A percentile compares a stretch with the other conserved stretches of the same genome.
Conservation (phyloP, 2,888 invertebrate genomes). For the Eristalis intricaria region DNA sequence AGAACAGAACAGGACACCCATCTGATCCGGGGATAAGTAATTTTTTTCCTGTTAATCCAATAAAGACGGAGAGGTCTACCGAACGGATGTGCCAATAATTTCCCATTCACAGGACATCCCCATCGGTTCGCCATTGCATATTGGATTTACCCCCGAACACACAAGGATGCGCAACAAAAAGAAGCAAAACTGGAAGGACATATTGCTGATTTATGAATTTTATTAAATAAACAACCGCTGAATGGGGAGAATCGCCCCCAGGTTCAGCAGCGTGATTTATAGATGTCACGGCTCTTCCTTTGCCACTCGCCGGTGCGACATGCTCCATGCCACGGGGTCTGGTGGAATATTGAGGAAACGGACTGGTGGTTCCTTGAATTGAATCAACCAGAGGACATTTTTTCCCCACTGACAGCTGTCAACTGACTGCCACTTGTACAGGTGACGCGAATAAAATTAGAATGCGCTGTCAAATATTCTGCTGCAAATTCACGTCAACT, state of each 20-base stretch:
- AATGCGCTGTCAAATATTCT: background rate
- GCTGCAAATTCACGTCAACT: background rate
- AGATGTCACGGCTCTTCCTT: background rate
- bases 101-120: conserved; percentile 64
- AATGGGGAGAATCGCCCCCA: background rate
- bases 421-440: background rate
- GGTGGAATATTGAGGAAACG: background rate
- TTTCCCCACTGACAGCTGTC: background rate
- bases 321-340: background rate
- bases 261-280: background rate
- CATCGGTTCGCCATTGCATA: conserved; percentile 15
- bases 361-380: background rate
- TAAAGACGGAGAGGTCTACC: background rate
- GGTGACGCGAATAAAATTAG: background rate
- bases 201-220: conserved; percentile 63
- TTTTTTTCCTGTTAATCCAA: background rate
- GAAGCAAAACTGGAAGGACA: background rate
- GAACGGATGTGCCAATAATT: conserved; percentile 50
- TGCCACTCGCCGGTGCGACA: background rate
- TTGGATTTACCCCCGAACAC: background rate
- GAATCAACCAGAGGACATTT: background rate
- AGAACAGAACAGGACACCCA: background rate
- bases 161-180: background rate
- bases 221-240: conserved; percentile 53
- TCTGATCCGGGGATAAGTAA: background rate